Percentiles rank a stretch among this genome's conserved stretches.
These are phyloP conservation scores for Mastacembelus armatus DNA, from an alignment of 2,797 vertebrate genomes.

Conservation along the genomic window DNA sequence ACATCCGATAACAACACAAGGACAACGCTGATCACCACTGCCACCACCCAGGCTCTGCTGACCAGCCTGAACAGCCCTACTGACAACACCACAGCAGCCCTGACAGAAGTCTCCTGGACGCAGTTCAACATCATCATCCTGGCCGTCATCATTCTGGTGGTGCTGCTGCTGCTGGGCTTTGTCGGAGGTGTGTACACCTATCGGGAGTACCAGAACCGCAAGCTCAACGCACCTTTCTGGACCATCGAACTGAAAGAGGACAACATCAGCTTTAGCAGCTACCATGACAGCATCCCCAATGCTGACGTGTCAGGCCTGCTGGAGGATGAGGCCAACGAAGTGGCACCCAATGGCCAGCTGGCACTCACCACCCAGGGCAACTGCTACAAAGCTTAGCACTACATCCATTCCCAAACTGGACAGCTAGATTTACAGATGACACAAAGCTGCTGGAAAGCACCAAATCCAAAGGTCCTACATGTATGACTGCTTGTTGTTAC, in stretches of 20 bases:
- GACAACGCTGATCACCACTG: constrained; percentile 73
- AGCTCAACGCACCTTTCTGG: constrained; percentile 98
- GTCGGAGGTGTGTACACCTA: constrained; percentile 96
- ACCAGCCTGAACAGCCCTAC: constrained; percentile 83
- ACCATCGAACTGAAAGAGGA: constrained; percentile 99
- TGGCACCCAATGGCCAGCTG: constrained; percentile 93
- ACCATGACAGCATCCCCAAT: constrained; percentile 98
- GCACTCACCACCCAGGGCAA: constrained; percentile 91
- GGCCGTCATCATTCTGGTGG: constrained; percentile 96
- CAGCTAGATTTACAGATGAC: constrained; percentile 39
- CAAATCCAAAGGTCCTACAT: constrained; percentile 68
- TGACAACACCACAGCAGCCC: constrained; percentile 89
- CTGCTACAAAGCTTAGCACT: constrained; percentile 89
- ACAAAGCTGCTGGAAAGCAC: constrained; percentile 74
- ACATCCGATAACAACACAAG: constrained; percentile 69
- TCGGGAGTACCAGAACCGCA: constrained; percentile 96
- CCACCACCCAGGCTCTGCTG: constrained; percentile 81
- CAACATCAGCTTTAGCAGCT: constrained; percentile 99
- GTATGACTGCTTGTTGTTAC: constrained; percentile 47
- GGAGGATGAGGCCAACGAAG: constrained; percentile 93
- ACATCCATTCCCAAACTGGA: constrained; percentile 15
- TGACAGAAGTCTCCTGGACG: constrained; percentile 95
- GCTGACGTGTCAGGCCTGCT: constrained; percentile 94
- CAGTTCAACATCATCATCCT: constrained; percentile 98
- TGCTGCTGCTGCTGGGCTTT: constrained; percentile 94